Percentiles rank a stretch among this genome's conserved stretches.
phyloP scores from a whole-genome alignment of 2,797 vertebrate species.

The Pogonophryne albipinna region DNA sequence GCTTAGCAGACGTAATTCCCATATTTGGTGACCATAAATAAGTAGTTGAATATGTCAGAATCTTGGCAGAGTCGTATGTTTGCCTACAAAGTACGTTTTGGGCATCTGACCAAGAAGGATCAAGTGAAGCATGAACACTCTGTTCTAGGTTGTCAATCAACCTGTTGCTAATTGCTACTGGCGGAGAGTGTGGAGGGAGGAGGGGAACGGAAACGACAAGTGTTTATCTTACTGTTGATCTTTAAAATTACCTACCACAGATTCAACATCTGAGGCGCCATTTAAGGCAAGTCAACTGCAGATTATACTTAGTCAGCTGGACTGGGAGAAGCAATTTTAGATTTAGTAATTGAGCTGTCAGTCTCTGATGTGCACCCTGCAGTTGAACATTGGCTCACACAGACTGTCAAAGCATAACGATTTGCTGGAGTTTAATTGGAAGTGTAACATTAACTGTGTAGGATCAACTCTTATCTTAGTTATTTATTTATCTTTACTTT shows the following conservation, averaged over 20 bases:
- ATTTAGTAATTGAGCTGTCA: constrained; percentile 17
- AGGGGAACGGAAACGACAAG: constrained; percentile 52
- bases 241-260: constrained; percentile 74
- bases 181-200: constrained; percentile 33
- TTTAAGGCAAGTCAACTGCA: constrained; percentile 24
- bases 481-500: neutral
- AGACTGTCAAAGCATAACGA: neutral
- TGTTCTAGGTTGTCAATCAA: constrained; percentile 66
- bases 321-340: constrained; percentile 37
- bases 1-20: constrained; percentile 30
- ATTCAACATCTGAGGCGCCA: constrained; percentile 32
- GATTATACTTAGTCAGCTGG: constrained; percentile 38
- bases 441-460: neutral
- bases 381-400: constrained; percentile 21
- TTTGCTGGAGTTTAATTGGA: constrained; percentile 6
- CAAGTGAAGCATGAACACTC: constrained; percentile 44
- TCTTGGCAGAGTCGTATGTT: constrained; percentile 45
- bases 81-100: constrained; percentile 45
- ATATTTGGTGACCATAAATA: constrained; percentile 44
- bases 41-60: constrained; percentile 51
- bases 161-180: constrained; percentile 65
- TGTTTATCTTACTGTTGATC: constrained; percentile 74
- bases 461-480: neutral
- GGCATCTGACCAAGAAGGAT: constrained; percentile 49
- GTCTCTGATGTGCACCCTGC: constrained; percentile 5